Conservation (phyloP, 2,113 vertebrate species). For the Copsychus sechellarum region DNA sequence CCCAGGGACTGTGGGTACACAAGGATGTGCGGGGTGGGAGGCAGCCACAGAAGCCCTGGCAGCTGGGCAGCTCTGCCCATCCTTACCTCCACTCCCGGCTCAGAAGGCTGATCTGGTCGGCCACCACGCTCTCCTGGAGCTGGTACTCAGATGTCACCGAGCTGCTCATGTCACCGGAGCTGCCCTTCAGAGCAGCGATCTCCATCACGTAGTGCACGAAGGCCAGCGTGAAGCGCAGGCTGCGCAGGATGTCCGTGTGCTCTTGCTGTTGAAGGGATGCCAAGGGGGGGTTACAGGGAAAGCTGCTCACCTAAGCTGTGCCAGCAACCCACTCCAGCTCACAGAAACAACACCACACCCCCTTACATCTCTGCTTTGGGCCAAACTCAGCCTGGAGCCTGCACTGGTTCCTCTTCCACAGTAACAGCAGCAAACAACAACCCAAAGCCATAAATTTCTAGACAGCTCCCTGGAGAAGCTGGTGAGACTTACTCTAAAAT, state of each 20-base stretch:
- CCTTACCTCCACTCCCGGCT: slow-evolving; percentile 92
- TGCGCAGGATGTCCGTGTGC: slow-evolving; percentile 87
- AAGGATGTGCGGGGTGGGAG: rapidly evolving
- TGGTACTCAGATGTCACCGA: slow-evolving; percentile 75
- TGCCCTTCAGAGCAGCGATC: slow-evolving; percentile 83
- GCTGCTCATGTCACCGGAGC: slow-evolving; percentile 61
- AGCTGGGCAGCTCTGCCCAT: background rate
- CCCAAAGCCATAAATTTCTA: background rate
- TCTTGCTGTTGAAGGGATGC: slow-evolving; percentile 76
- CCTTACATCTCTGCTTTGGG: background rate
- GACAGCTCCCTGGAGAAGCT: background rate
- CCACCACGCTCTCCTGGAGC: slow-evolving; percentile 90
- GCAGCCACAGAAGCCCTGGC: rapidly evolving
- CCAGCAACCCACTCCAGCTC: background rate
- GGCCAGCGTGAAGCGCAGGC: slow-evolving; percentile 87
- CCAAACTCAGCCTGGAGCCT: background rate
- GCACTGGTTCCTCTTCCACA: background rate
- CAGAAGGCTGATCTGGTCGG: slow-evolving; percentile 93
- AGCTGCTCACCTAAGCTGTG: background rate
- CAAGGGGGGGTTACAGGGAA: background rate
- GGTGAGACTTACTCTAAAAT: background rate
- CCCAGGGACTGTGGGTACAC: rapidly evolving
- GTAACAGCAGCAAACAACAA: background rate
- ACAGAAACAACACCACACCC: background rate
- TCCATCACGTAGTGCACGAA: slow-evolving; percentile 91